Percentiles rank a stretch among this genome's conserved stretches.
Evolutionary conservation across 2,888 invertebrate species (phyloP).

Genomic region (Antheraea yamamai): DNA sequence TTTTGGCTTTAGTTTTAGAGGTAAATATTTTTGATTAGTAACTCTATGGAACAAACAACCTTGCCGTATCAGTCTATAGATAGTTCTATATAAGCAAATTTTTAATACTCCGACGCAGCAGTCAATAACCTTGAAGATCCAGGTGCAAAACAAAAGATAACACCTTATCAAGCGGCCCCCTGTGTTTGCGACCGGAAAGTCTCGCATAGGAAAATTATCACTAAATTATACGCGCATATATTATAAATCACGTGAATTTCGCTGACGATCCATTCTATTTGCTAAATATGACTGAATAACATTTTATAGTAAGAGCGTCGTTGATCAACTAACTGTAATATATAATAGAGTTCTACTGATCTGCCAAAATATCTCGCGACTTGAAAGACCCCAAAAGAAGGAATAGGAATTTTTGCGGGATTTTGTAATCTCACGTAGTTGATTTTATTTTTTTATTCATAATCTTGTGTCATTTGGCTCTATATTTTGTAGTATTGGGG

Average conservation of each 20-base stretch:
- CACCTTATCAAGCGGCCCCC: slow-evolving; percentile 7
- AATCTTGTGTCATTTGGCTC: no score
- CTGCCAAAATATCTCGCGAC: no score
- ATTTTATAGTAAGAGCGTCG: not conserved
- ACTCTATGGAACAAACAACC: no score
- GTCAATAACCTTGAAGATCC: not conserved
- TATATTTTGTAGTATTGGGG: no score
- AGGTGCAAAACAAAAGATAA: slow-evolving; percentile 2
- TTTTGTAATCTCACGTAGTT: no score
- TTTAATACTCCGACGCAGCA: not conserved
- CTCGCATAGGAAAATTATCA: not conserved
- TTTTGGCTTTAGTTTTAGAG: no score
- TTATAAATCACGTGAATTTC: not conserved
- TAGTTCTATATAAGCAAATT: not conserved
- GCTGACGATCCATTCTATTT: not conserved
- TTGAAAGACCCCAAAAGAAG: no score
- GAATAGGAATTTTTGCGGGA: no score
- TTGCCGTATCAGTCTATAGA: no score
- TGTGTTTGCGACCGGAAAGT: not conserved
- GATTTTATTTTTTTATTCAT: no score
- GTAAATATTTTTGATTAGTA: no score
- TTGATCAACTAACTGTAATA: not conserved
- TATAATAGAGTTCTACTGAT: no score
- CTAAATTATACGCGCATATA: not conserved
- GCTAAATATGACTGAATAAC: not conserved